Base-by-base conservation (phyloP, 1,140 invertebrate genomes). In the Gryllus bimaculatus region DNA sequence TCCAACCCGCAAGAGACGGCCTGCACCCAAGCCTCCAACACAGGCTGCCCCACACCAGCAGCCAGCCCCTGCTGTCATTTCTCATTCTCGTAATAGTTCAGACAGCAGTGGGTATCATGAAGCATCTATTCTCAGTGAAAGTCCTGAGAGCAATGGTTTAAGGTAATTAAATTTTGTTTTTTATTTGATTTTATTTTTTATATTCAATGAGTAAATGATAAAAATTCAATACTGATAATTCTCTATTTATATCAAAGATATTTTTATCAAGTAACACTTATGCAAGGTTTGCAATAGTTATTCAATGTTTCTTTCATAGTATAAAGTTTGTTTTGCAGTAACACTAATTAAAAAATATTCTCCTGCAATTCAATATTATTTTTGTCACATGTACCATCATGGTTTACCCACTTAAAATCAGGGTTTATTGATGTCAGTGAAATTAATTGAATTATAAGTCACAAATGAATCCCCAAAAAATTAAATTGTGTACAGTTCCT, bases 31-130 rank as follows among this genome's bases (percentile, higher is more conserved):
- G 83, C 90, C 90, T 0, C 90, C 90, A 75, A 26, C 20, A n/a
- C 78, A 79, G 47, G 39, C 15, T 49, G 54, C 47, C 26, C 48
- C 15, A 76, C 48, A 48, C 12, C 79, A 48, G 26, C 77, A 78
- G 49, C 47, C 49, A 49, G 18, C 74, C 73, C 82, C 83, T 39
- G 79, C 86, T 20, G 85, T 89, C 47, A 89, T 90, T 73, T 89
- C 88, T 83, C 92, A 93, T 86, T 93, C 91, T 8, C 87, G 92
- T 78, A 93, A 93, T 82, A 93, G 91, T 84, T 93, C 91, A 81
- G 92, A 93, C 84, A 93, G 92, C 81, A 92, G 91, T 78, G 93
- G 92, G 2, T 93, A 93, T 83, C 92, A 93, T 83, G 92, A 93
- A 83, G 89, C 92, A 10, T 92, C 92, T 7, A 87, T 92, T 10